Percentiles rank a stretch among this genome's conserved stretches.
These are phyloP conservation scores for Heliothis peltigera DNA, from an alignment of 2,888 invertebrate species.

Conservation along the genomic window DNA sequence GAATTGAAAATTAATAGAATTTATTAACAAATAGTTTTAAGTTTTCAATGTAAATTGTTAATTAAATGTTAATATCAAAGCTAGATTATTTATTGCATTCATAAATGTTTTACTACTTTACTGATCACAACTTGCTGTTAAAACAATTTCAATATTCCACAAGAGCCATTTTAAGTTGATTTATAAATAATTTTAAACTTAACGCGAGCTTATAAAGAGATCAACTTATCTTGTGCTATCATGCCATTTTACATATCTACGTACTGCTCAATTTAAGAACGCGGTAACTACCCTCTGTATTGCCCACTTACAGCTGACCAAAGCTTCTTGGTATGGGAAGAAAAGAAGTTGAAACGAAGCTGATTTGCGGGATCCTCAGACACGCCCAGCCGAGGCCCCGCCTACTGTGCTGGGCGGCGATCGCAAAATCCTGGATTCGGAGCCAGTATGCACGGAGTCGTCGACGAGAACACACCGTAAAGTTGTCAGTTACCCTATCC, in stretches of 20 bases:
- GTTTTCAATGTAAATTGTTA: too few relatives aligned
- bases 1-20: too few relatives aligned
- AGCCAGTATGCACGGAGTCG: conserved; percentile 71
- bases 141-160: neutral
- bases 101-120: too few relatives aligned
- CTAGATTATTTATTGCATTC: too few relatives aligned
- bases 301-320: conserved; percentile 75
- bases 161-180: neutral
- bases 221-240: conserved; percentile 14
- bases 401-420: conserved; percentile 80
- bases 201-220: conserved; percentile 10
- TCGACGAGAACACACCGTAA: conserved; percentile 59
- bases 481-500: conserved; percentile 29
- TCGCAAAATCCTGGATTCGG: conserved; percentile 48
- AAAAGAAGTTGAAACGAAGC: conserved; percentile 79
- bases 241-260: conserved; percentile 19
- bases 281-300: conserved; percentile 63
- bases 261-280: conserved; percentile 56
- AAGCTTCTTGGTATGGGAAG: conserved; percentile 74
- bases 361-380: conserved; percentile 78
- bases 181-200: neutral
- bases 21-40: too few relatives aligned
- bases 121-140: neutral
- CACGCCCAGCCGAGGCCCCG: conserved; percentile 83
- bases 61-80: too few relatives aligned